These are phyloP conservation scores for Sericinus montela DNA, from an alignment of 2,888 invertebrate genomes.

Conservation along the genomic window DNA sequence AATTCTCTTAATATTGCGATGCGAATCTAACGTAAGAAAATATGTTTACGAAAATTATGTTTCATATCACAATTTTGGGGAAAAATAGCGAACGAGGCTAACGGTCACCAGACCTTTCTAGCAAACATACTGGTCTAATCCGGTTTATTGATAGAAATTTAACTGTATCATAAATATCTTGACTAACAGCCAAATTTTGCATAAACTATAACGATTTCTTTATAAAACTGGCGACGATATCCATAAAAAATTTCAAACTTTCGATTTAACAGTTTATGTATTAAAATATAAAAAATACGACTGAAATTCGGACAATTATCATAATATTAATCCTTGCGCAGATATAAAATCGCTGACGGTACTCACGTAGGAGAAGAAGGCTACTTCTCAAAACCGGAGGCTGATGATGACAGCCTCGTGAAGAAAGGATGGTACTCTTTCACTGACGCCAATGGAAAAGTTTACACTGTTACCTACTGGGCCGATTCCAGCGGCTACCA, in stretches of 20 bases:
- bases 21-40: no score
- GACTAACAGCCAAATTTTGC: conserved; percentile 25
- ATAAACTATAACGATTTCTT: conserved; percentile 26
- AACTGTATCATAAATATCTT: conserved; percentile 27
- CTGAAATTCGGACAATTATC: no score
- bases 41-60: no score
- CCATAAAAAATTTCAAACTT: no score
- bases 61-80: no score
- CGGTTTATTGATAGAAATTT: conserved; percentile 38
- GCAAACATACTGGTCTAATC: conserved; percentile 36
- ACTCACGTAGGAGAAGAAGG: conserved; percentile 70
- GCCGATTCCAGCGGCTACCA: conserved; percentile 71
- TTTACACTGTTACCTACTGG: conserved; percentile 67
- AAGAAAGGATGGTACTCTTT: conserved; percentile 73
- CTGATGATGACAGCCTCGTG: conserved; percentile 58
- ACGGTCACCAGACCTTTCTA: conserved; percentile 40
- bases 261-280: no score
- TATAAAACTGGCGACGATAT: background rate
- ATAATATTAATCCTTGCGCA: conserved; percentile 23
- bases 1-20: no score
- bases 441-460: conserved; percentile 57
- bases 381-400: conserved; percentile 52
- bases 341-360: conserved; percentile 66
- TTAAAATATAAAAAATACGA: no score
- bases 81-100: conserved; percentile 30